These are phyloP conservation scores for Luffia ferchaultella DNA, from an alignment of 2,888 invertebrate species.

Conservation along the genomic window DNA sequence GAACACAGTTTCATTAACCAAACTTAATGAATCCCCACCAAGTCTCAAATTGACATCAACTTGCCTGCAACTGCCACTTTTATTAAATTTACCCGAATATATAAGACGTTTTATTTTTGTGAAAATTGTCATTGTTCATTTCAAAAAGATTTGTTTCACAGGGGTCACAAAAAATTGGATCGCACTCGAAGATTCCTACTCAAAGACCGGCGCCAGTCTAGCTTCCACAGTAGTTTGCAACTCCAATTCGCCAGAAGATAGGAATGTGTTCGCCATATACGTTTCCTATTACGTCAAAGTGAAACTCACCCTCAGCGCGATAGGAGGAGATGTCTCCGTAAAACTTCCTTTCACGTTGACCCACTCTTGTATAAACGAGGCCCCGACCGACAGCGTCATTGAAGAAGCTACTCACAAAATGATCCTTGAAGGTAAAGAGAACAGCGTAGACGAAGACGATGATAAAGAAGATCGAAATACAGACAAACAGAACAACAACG, in stretches of 20 bases:
- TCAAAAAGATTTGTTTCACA: conserved; percentile 23
- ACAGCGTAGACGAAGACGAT: conserved; percentile 48
- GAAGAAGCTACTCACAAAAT: conserved; percentile 56
- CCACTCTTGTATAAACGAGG: conserved; percentile 74
- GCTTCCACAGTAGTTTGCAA: conserved; percentile 67
- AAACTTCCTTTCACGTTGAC: conserved; percentile 84
- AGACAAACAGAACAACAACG: conserved; percentile 45
- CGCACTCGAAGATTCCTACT: conserved; percentile 85
- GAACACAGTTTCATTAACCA: no score
- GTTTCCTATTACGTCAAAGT: conserved; percentile 92
- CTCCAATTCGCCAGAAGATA: conserved; percentile 70
- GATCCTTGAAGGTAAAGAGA: conserved; percentile 54
- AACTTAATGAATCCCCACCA: no score
- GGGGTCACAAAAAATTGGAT: conserved; percentile 91
- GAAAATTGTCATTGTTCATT: no score
- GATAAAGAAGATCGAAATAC: conserved; percentile 26
- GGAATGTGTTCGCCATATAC: conserved; percentile 90
- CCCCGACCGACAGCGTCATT: conserved; percentile 61
- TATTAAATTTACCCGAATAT: no score
- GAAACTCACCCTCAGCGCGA: conserved; percentile 79
- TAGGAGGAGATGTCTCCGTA: conserved; percentile 81
- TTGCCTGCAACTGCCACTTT: no score
- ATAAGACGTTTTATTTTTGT: no score
- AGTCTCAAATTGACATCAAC: no score
- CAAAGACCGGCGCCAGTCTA: conserved; percentile 71